Evolutionary conservation across 2,888 invertebrate species (phyloP).

Genomic region (Drosophila infuscata): DNA sequence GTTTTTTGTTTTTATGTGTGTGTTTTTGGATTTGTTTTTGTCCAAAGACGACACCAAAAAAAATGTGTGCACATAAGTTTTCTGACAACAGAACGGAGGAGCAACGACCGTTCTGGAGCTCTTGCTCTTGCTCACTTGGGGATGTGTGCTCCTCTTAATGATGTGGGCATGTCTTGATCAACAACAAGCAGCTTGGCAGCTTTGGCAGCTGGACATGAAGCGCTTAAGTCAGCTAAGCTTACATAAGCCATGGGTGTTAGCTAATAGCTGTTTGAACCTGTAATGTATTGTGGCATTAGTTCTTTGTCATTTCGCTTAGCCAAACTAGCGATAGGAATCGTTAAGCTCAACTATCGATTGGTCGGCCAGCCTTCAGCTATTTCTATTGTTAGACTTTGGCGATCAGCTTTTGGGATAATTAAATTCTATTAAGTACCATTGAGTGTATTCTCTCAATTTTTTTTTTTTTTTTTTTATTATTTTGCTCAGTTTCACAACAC

Average conservation of each 20-base stretch:
- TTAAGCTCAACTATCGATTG: neutral
- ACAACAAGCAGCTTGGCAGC: slow-evolving; percentile 10
- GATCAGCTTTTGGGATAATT: slow-evolving; percentile 1
- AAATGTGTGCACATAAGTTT: slow-evolving; percentile 67
- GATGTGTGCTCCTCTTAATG: slow-evolving; percentile 48
- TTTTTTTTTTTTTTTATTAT: neutral
- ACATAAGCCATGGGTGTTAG: slow-evolving; percentile 24
- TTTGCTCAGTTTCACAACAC: neutral
- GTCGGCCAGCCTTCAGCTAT: neutral
- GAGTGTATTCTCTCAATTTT: neutral
- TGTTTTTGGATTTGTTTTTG: slow-evolving; percentile 6
- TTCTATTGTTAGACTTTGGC: neutral
- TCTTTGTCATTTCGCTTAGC: neutral
- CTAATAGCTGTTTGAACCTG: slow-evolving; percentile 12
- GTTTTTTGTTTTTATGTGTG: neutral
- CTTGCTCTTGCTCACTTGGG: neutral
- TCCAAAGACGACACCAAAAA: slow-evolving; percentile 18
- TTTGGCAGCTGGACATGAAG: slow-evolving; percentile 56
- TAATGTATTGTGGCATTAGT: slow-evolving; percentile 10
- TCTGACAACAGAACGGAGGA: slow-evolving; percentile 46
- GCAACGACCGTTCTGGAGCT: slow-evolving; percentile 41
- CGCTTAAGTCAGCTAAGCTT: slow-evolving; percentile 34
- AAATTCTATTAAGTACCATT: slow-evolving; percentile 14
- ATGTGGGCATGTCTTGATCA: slow-evolving; percentile 69
- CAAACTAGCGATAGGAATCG: neutral